Percentiles rank a stretch among this genome's conserved stretches.
These are phyloP conservation scores for Scopus umbretta DNA, from an alignment of 2,113 vertebrate genomes.

Conservation along the genomic window DNA sequence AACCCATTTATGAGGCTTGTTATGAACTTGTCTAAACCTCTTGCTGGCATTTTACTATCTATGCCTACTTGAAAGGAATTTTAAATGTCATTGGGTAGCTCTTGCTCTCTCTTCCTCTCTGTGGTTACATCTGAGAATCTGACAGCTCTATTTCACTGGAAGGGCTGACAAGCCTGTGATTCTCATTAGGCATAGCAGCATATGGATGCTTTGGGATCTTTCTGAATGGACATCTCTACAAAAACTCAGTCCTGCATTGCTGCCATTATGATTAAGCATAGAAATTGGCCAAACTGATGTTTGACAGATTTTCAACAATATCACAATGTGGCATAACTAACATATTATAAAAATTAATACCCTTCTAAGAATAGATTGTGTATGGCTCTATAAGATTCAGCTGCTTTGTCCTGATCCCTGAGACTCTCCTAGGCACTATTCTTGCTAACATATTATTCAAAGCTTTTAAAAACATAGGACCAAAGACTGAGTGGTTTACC, in stretches of 20 bases:
- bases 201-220: background rate
- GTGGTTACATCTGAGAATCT: conserved; percentile 2
- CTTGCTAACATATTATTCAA: background rate
- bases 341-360: background rate
- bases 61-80: conserved; percentile 32
- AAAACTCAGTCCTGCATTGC: background rate
- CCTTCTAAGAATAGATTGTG: background rate
- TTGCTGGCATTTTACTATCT: conserved; percentile 33
- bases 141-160: background rate
- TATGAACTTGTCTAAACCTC: conserved; percentile 48
- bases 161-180: background rate
- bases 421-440: background rate
- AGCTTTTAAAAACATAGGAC: background rate
- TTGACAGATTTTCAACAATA: background rate
- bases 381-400: background rate
- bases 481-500: background rate
- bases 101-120: background rate
- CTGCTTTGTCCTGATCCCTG: background rate
- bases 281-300: background rate
- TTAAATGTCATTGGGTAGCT: conserved; percentile 46
- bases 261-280: background rate
- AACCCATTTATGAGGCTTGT: conserved; percentile 19
- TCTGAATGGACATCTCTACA: background rate
- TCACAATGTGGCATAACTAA: background rate
- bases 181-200: background rate